phyloP scores from a whole-genome alignment of 2,113 vertebrate species.

The Psophia crepitans region DNA sequence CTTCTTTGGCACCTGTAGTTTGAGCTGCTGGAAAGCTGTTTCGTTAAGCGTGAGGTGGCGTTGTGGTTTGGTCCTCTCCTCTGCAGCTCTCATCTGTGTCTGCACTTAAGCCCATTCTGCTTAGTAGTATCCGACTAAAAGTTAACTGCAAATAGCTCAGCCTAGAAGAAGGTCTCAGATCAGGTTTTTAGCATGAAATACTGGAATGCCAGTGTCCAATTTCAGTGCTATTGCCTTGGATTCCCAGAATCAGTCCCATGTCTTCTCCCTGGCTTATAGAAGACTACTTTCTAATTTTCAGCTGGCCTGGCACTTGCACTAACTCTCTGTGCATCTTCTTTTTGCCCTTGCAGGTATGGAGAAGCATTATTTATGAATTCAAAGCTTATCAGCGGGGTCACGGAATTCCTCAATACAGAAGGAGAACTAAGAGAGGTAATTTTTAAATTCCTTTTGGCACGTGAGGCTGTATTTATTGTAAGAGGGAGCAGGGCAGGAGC shows the following conservation, averaged over 20 bases:
- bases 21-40: not conserved
- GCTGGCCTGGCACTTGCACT: not conserved
- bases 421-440: conserved; percentile 90
- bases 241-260: not conserved
- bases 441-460: not conserved
- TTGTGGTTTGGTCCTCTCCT: not conserved
- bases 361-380: conserved; percentile 98
- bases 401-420: conserved; percentile 96
- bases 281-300: not conserved
- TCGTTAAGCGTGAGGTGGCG: rapidly evolving
- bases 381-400: conserved; percentile 94
- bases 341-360: conserved; percentile 82
- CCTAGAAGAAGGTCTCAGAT: not conserved
- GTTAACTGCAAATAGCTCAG: not conserved
- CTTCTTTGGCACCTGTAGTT: not conserved
- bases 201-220: not conserved
- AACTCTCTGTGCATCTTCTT: conserved; percentile 2
- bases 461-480: not conserved
- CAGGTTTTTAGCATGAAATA: not conserved
- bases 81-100: not conserved
- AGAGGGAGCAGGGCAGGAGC: not conserved
- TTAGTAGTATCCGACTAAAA: not conserved
- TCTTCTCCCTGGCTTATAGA: not conserved
- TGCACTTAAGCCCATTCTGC: not conserved
- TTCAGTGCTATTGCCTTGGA: not conserved